Base-by-base conservation (phyloP, 2,797 vertebrate species). In the Bovichtus diacanthus region DNA sequence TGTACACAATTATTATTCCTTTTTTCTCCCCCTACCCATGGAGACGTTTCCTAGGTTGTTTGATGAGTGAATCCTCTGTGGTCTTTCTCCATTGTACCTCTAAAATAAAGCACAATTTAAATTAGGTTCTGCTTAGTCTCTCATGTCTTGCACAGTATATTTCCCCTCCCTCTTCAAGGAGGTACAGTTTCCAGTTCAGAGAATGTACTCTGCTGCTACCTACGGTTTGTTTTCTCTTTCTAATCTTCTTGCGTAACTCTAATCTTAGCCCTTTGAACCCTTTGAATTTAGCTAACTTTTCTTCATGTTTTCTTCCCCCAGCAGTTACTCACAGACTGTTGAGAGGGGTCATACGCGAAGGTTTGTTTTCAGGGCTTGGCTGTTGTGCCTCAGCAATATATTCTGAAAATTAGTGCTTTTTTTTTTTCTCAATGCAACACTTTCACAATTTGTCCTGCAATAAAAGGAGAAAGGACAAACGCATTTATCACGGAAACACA, bases 1-100 rank as follows among this genome's bases (percentile, higher is more conserved):
- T 89, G 87, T 92, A 93, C 85, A 93, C 85, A 92, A 91, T 93
- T 92, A 93, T 92, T 90, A 89, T 89, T 87, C 78, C 88, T 90
- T 85, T 89, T 89, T 90, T 89, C 79, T 82, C 50, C 70, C 12
- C 18, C 72, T 78, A 9, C 90, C 90, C 91, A 44, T 64, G 38
- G 89, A 90, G 90, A 90, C 82, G 27, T 73, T 82, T 87, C 78
- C 78, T 53, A 78, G 82, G 36, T 84, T 90, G 93, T 94, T 94
- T 93, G 91, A 93, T 91, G 92, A 92, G 81, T 31, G 89, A 92
- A 90, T 91, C 83, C 91, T 94, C 87, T 91, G 88, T 87, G 90
- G 89, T 89, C 81, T 80, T 71, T 82, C 78, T 88, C 81, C 73
- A 85, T 87, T 90, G 87, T 86, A 85, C 87, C 82, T 86, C 89